Conservation (phyloP, 2,888 invertebrate species). For the Ormyrus labotus region DNA sequence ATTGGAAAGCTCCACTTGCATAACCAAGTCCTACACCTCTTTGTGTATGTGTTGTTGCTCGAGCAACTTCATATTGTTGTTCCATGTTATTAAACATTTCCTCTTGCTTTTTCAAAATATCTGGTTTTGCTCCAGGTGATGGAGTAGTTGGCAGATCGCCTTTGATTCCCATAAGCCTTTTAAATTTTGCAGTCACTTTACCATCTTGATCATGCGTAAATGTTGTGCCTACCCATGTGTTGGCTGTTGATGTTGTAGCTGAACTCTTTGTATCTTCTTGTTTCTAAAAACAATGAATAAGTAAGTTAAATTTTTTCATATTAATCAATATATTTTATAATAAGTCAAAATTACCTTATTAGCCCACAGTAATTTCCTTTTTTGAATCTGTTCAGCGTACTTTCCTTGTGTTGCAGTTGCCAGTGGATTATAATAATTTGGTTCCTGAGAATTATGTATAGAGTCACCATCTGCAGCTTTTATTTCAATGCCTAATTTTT, state of each 20-base stretch:
- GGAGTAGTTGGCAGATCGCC: constrained; percentile 75
- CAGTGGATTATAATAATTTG: constrained; percentile 86
- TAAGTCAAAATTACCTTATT: constrained; percentile 79
- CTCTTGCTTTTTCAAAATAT: constrained; percentile 84
- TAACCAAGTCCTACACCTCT: constrained; percentile 91
- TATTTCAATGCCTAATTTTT: constrained; percentile 76
- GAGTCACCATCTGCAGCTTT: constrained; percentile 61
- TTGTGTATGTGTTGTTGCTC: constrained; percentile 97
- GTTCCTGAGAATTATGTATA: constrained; percentile 68
- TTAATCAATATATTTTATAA: neutral
- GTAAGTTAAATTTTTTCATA: neutral
- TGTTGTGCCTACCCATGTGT: constrained; percentile 89
- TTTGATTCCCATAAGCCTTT: constrained; percentile 97
- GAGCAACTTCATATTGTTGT: constrained; percentile 96
- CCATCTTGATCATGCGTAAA: constrained; percentile 95
- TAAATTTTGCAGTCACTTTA: constrained; percentile 95
- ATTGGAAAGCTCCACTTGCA: constrained; percentile 78
- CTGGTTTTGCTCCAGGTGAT: constrained; percentile 75
- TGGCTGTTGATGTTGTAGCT: constrained; percentile 70
- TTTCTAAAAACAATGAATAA: constrained; percentile 62
- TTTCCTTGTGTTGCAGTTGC: constrained; percentile 85
- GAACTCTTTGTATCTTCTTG: constrained; percentile 60
- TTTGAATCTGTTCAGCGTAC: constrained; percentile 90
- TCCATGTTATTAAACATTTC: constrained; percentile 96
- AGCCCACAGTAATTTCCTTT: constrained; percentile 94